A percentile compares a stretch with the other conserved stretches of the same genome.
These are phyloP conservation scores for Propithecus deckenii DNA, from an alignment of 2,797 vertebrate species.

Conservation along the genomic window DNA sequence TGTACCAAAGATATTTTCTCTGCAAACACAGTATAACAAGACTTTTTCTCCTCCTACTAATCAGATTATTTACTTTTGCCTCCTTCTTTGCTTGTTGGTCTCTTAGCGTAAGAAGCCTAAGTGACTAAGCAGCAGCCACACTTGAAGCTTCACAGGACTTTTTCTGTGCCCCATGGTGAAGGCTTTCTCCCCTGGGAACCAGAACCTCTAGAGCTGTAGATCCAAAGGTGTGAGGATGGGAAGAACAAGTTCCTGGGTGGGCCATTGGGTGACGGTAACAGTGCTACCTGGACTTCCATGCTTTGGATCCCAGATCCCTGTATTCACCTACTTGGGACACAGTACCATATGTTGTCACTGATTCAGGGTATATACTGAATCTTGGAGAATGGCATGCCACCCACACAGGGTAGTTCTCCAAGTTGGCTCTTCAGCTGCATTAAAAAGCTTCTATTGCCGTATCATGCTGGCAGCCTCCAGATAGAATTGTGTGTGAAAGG, in stretches of 20 bases:
- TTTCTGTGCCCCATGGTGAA: background rate
- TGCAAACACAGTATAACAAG: background rate
- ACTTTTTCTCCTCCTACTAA: background rate
- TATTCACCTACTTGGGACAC: background rate
- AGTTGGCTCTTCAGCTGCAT: background rate
- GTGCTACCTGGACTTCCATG: background rate
- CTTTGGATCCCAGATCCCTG: background rate
- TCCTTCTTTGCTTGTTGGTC: background rate
- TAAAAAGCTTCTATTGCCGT: background rate
- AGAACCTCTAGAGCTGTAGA: background rate
- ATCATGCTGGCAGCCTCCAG: background rate
- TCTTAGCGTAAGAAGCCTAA: background rate
- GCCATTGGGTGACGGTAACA: background rate
- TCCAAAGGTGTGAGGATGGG: background rate
- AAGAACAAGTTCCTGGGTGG: background rate
- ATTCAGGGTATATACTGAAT: background rate
- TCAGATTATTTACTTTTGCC: background rate
- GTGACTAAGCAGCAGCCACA: background rate
- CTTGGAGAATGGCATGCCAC: background rate
- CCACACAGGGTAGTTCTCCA: background rate
- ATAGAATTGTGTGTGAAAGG: background rate
- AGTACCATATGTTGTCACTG: background rate
- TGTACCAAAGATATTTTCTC: background rate
- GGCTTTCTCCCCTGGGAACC: no score
- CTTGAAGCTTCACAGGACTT: background rate